These are phyloP conservation scores for Callinectes sapidus DNA, from an alignment of 2,888 invertebrate species.

Conservation along the genomic window DNA sequence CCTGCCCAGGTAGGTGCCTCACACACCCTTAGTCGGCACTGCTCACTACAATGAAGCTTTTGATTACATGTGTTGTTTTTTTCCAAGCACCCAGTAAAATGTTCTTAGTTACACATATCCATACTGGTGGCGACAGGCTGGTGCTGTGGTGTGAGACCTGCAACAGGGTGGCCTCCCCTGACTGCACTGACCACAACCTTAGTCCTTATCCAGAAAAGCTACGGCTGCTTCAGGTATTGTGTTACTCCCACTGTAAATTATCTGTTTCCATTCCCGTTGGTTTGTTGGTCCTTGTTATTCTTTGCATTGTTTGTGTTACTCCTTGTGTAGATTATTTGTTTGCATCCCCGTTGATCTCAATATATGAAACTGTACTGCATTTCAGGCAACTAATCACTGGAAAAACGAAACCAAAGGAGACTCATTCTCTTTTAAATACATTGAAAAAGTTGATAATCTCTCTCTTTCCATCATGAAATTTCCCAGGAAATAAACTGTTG, in stretches of 20 bases:
- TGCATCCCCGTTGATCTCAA: not conserved
- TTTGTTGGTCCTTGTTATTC: not conserved
- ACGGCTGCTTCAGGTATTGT: constrained; percentile 44
- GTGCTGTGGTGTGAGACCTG: constrained; percentile 60
- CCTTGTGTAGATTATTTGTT: too few species aligned
- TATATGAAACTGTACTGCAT: not conserved
- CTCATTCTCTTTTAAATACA: too few species aligned
- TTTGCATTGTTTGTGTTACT: not conserved
- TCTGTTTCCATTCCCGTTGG: not conserved
- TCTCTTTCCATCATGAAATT: not conserved
- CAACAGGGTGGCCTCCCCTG: constrained; percentile 31
- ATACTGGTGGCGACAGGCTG: constrained; percentile 42
- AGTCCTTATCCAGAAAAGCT: constrained; percentile 42
- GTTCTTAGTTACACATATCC: not conserved
- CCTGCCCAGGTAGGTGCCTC: constrained; percentile 34
- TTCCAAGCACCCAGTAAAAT: not conserved
- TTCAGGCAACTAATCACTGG: not conserved
- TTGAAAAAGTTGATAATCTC: not conserved
- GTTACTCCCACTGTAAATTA: not conserved
- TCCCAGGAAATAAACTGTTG: not conserved
- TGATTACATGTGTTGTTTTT: too few species aligned
- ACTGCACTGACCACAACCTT: constrained; percentile 40
- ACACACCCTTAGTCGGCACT: not conserved
- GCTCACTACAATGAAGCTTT: not conserved
- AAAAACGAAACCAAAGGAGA: not conserved